Conservation (phyloP, 2,113 vertebrate genomes). For the Butorides virescens region DNA sequence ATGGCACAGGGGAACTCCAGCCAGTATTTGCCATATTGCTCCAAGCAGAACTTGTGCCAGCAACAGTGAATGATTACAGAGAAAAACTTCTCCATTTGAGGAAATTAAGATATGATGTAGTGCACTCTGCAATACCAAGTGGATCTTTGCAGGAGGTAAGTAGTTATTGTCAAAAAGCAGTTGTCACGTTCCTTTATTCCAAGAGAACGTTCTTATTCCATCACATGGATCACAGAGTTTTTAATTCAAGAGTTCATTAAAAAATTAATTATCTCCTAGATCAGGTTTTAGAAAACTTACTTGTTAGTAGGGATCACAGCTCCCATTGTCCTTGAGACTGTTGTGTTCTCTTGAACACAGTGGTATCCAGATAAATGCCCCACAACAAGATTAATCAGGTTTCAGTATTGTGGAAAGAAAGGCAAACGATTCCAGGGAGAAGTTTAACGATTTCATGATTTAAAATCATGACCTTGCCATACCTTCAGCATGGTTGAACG, state of each 20-base stretch:
- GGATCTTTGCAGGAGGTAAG: conserved; percentile 86
- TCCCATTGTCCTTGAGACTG: background rate
- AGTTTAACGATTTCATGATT: no score
- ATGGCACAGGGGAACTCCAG: conserved; percentile 72
- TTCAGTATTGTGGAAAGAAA: background rate
- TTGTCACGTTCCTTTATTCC: background rate
- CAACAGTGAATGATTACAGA: conserved; percentile 91
- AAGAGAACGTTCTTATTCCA: background rate
- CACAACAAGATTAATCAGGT: background rate
- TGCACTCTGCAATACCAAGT: conserved; percentile 73
- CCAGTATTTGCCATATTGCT: conserved; percentile 83
- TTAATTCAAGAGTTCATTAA: background rate
- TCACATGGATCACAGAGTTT: background rate
- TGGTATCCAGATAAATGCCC: background rate
- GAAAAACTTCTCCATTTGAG: conserved; percentile 93
- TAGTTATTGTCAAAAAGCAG: background rate
- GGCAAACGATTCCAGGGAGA: background rate
- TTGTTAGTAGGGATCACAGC: background rate
- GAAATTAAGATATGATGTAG: conserved; percentile 89
- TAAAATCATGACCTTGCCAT: background rate
- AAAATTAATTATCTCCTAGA: background rate
- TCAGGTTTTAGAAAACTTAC: background rate
- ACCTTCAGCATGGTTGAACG: fast-evolving
- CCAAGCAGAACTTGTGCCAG: conserved; percentile 91
- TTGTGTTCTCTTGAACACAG: background rate